phyloP scores from a whole-genome alignment of 2,113 vertebrate species.

The Coturnix japonica region DNA sequence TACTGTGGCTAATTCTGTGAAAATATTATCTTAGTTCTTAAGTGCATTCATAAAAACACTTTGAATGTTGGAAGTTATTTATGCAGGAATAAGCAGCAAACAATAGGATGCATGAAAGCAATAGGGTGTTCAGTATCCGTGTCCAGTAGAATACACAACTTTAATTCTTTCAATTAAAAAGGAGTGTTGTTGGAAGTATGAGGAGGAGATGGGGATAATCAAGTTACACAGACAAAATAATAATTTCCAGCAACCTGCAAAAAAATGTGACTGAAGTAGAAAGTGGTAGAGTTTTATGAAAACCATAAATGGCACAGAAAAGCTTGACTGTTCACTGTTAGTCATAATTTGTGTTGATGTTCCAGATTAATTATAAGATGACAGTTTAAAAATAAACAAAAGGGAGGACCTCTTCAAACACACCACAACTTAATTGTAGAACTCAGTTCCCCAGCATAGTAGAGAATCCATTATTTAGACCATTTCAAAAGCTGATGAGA shows the following conservation, averaged over 20 bases:
- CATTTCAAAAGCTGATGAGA: not conserved
- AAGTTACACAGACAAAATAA: not conserved
- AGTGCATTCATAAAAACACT: not conserved
- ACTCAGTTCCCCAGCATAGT: accelerated
- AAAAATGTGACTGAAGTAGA: not conserved
- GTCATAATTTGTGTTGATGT: not conserved
- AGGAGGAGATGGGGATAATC: not conserved
- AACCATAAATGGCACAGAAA: not conserved
- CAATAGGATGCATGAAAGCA: not conserved
- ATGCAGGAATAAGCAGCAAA: not conserved
- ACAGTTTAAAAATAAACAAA: not conserved
- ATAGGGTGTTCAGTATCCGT: not conserved
- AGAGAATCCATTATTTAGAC: not conserved
- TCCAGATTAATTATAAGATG: not conserved
- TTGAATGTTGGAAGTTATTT: not conserved
- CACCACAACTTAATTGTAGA: not conserved
- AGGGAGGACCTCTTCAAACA: not conserved
- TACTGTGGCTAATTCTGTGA: not conserved
- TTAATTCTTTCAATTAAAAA: not conserved
- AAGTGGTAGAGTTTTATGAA: not conserved
- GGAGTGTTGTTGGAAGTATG: not conserved
- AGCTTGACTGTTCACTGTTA: not conserved
- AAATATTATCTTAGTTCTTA: not conserved
- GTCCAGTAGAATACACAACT: not conserved
- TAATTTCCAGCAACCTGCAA: not conserved